Evolutionary conservation across 2,113 vertebrate species (phyloP), one percentile per base, ranked within the genome.

Genomic region (Rattus rattus): DNA sequence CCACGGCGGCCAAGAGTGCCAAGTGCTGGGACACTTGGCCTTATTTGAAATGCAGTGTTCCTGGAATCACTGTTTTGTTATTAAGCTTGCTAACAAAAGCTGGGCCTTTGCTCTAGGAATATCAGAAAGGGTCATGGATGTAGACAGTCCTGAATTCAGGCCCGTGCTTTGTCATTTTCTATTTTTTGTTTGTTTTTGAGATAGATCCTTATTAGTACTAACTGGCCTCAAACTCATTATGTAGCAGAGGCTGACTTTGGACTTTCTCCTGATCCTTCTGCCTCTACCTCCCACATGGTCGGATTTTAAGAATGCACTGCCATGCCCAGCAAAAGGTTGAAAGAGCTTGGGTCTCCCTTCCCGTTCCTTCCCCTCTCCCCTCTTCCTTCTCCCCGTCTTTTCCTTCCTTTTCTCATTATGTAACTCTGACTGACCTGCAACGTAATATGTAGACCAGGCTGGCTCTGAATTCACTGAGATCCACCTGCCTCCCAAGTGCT

Each of bases 81-180:
- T 80, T 92, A 93, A 92, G 39, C 26, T 92, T 95, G 70, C 67
- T 88, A 88, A 95, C 36, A 83, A 77, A 90, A 96, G 69, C 75
- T 94, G 85, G 30, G 39, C 17, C 63, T 95, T 97, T 84, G 85
- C 28, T 94, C 54, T 65, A 91, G 75, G 56, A 95, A 92, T 43
- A 75, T 88, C 80, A 96, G 65, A 83, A 52, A 88, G 33, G 39
- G 47, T 96, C 59, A 88, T 94, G 14, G 67, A 88, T 75, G 33
- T 69, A 72, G 65, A 63, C 47, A 75, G 88, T 73, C 69, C 73
- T 54, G 92, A 67, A 61, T 83, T 95, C 49, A 94, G 33, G 24
- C 75, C 59, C 28, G 92, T 73, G 56, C 47, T 87, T 95, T 92
- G 83, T 26, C 54, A 63, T 73, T 96, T 90, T 92, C 63, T 47